Percentiles rank a stretch among this genome's conserved stretches.
These are phyloP conservation scores for Pseudomyrmex gracilis DNA, from an alignment of 1,140 invertebrate genomes.

Conservation along the genomic window DNA sequence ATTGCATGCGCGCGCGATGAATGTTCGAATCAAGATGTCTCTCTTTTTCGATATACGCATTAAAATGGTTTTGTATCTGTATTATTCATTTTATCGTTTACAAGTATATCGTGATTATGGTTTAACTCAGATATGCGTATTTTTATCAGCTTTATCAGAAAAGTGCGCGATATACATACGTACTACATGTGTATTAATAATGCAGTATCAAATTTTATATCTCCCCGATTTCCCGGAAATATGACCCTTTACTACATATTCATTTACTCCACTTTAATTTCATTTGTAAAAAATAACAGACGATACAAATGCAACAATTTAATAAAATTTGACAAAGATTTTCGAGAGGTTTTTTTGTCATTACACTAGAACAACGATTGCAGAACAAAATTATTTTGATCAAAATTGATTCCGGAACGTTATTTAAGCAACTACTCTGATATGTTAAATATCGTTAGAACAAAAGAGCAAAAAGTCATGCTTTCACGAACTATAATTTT, in stretches of 20 bases:
- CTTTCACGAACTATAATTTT: too few relatives aligned
- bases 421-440: too few relatives aligned
- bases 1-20: background rate
- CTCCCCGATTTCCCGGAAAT: too few relatives aligned
- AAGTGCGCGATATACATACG: background rate
- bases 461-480: too few relatives aligned
- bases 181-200: background rate
- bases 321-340: background rate
- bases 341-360: background rate
- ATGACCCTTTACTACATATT: too few relatives aligned
- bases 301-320: background rate
- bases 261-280: too few relatives aligned
- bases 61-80: slow-evolving; percentile 50
- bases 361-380: too few relatives aligned
- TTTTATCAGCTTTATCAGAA: slow-evolving; percentile 34
- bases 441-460: too few relatives aligned
- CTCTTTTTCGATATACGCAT: slow-evolving; percentile 49
- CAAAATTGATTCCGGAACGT: too few relatives aligned
- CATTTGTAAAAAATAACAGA: too few relatives aligned
- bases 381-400: too few relatives aligned
- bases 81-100: slow-evolving; percentile 53
- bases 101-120: slow-evolving; percentile 39
- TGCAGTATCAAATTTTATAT: background rate
- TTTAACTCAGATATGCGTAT: slow-evolving; percentile 28
- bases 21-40: slow-evolving; percentile 25